These are phyloP conservation scores for Agapornis canus DNA, from an alignment of 2,797 vertebrate species.

Conservation along the genomic window DNA sequence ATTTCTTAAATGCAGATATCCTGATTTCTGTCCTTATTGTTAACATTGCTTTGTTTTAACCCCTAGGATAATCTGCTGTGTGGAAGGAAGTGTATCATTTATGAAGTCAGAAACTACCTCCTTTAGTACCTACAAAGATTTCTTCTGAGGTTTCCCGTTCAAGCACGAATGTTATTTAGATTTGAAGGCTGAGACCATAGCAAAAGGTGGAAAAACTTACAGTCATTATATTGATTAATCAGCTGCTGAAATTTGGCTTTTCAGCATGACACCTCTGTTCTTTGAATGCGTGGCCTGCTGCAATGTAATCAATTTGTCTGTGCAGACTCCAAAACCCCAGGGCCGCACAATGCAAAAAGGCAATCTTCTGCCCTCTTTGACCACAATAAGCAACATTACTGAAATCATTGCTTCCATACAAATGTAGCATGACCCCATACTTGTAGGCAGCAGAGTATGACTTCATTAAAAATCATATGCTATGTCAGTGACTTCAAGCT, in stretches of 20 bases:
- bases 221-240: not conserved
- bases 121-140: not conserved
- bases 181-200: not conserved
- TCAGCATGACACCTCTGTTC: not conserved
- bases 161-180: not conserved
- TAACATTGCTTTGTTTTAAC: not conserved
- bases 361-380: conserved; percentile 50
- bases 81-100: not conserved
- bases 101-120: conserved; percentile 12
- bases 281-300: not conserved
- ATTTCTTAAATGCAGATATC: not conserved
- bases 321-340: conserved; percentile 23
- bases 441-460: conserved; percentile 32
- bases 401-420: not conserved
- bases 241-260: conserved; percentile 37
- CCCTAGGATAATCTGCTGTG: not conserved
- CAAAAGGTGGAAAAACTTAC: conserved; percentile 1
- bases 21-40: not conserved
- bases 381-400: conserved; percentile 20
- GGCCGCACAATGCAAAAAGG: conserved; percentile 31
- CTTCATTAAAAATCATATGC: conserved; percentile 31
- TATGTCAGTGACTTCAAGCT: not conserved
- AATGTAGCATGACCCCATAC: not conserved
- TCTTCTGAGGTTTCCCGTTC: conserved; percentile 6
- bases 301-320: conserved; percentile 18